Conservation (phyloP, 2,113 vertebrate genomes). For the Dicentrarchus labrax region DNA sequence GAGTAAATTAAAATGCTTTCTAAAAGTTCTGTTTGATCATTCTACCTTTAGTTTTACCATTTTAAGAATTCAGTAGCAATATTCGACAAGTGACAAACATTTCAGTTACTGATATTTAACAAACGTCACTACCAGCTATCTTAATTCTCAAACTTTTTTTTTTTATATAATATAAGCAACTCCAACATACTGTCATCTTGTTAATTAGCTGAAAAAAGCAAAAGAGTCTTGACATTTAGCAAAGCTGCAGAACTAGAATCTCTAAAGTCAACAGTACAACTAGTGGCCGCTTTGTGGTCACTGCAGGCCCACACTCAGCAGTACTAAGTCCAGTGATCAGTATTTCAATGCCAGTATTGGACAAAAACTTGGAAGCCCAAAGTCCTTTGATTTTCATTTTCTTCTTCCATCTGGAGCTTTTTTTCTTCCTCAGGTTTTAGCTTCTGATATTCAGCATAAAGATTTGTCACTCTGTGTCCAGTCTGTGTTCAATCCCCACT, state of each 20-base stretch:
- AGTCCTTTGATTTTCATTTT: constrained; percentile 47
- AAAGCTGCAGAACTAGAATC: constrained; percentile 63
- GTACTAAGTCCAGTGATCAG: constrained; percentile 71
- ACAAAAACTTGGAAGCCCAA: constrained; percentile 70
- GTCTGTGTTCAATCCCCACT: constrained; percentile 11
- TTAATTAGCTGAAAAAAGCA: constrained; percentile 69
- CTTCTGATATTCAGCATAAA: constrained; percentile 65
- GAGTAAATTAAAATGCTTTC: constrained; percentile 54
- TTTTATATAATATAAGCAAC: constrained; percentile 31
- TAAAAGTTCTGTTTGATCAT: constrained; percentile 38
- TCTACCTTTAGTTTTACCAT: constrained; percentile 26
- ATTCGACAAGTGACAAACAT: constrained; percentile 61
- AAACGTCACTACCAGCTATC: constrained; percentile 68
- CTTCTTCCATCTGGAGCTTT: constrained; percentile 28
- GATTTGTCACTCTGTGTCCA: constrained; percentile 51
- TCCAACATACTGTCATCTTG: constrained; percentile 20
- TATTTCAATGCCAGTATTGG: constrained; percentile 54
- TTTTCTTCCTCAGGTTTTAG: constrained; percentile 30
- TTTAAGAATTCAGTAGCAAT: constrained; percentile 73
- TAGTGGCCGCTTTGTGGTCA: constrained; percentile 64
- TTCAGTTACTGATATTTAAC: constrained; percentile 68
- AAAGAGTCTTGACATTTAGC: constrained; percentile 64
- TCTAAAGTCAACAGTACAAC: constrained; percentile 69
- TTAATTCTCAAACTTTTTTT: constrained; percentile 38
- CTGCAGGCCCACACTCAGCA: constrained; percentile 70